Base-by-base conservation (phyloP, 2,888 invertebrate species). In the Zygogramma bicolorata region DNA sequence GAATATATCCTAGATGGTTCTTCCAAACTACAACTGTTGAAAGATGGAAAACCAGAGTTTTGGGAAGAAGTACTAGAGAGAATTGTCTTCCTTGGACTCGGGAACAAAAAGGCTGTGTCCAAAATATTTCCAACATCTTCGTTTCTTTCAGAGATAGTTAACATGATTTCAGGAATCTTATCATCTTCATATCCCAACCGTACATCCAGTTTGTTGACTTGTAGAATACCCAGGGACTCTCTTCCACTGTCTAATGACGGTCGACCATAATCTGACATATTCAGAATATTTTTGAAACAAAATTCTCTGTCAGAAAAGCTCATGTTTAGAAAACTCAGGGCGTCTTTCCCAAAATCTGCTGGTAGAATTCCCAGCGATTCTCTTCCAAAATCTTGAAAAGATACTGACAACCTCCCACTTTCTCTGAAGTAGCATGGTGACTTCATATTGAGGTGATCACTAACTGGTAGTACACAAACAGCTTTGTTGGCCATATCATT, bases 1-100 rank as follows among this genome's bases (percentile, higher is more conserved):
- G 74, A 71, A 60, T 60, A 75, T 65, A 79, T 79, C 63, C 62
- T 75, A 0, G 79, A 79, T n/a, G 76, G 77, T 34, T 74, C 78
- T 22, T 79, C 75, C n/a, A 78, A 75, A 61, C 76, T 77, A 49
- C 20, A 59, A 27, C 69, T 74, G 53, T 75, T 76, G 63, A 79
- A 79, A 34, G 68, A 72, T 4, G 75, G 61, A 53, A 31, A 67
- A 29, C 34, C 57, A 15, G 78, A 77, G 38, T 42, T 65, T 29
- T 63, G 63, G 18, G 67, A 68, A 31, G 70, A 73, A 71, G 68
- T 60, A 31, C 70, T 71, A 6, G 76, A 76, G 10, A 31, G 1
- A 31, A 75, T 70, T 1, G 58, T 42, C 66, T 65, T 68, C 67
- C 60, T 73, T 8, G 75, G 73, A 46, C 62, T 53, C 6, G 76